Conservation (phyloP, 2,797 vertebrate species). For the Neosilurus mollespiculum region DNA sequence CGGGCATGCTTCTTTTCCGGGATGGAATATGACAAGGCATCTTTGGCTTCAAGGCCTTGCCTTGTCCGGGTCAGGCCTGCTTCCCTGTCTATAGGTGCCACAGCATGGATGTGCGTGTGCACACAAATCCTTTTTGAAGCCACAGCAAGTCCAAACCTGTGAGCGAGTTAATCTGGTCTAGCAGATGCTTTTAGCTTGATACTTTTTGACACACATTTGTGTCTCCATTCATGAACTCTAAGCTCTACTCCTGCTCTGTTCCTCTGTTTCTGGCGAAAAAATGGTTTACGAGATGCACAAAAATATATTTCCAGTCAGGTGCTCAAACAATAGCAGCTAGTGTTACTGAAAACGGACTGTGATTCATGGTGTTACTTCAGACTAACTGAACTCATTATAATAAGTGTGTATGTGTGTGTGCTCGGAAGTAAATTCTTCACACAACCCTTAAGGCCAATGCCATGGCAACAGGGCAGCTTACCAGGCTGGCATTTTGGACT, state of each 20-base stretch:
- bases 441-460: slow-evolving; percentile 56
- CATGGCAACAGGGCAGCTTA: slow-evolving; percentile 60
- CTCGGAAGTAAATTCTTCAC: slow-evolving; percentile 48
- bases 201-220: neutral
- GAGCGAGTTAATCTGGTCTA: slow-evolving; percentile 21
- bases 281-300: slow-evolving; percentile 6
- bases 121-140: neutral
- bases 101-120: neutral
- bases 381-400: slow-evolving; percentile 38
- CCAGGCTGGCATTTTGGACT: slow-evolving; percentile 30
- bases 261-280: neutral
- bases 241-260: neutral
- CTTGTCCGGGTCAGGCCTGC: slow-evolving; percentile 9
- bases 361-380: slow-evolving; percentile 39
- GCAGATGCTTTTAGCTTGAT: neutral
- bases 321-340: slow-evolving; percentile 18
- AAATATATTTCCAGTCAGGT: slow-evolving; percentile 36
- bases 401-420: slow-evolving; percentile 27
- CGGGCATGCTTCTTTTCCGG: slow-evolving; percentile 32
- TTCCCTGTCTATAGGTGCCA: slow-evolving; percentile 28
- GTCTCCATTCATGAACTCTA: neutral
- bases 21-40: slow-evolving; percentile 38
- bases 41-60: slow-evolving; percentile 10
- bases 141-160: neutral
- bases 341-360: slow-evolving; percentile 22